phyloP scores from a whole-genome alignment of 2,113 vertebrate genomes.

The Dromas ardeola region DNA sequence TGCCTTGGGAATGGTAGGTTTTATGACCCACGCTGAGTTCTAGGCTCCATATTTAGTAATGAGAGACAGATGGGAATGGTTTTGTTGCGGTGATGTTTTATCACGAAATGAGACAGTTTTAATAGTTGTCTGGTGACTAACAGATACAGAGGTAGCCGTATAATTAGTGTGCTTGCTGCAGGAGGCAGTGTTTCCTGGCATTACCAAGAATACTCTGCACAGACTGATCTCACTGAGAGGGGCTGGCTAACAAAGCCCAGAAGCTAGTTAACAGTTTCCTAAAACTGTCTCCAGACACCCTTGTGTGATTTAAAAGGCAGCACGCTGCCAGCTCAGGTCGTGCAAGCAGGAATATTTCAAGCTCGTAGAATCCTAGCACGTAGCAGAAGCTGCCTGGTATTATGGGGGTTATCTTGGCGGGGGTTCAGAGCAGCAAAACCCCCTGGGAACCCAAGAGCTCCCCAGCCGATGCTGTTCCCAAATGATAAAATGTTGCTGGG shows the following conservation, averaged over 20 bases:
- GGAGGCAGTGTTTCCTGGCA: not conserved
- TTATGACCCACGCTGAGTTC: not conserved
- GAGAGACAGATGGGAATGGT: not conserved
- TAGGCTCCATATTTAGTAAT: not conserved
- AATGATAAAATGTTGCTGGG: not conserved
- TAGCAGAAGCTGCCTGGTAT: not conserved
- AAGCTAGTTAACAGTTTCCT: not conserved
- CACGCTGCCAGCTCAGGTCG: not conserved
- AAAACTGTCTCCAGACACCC: not conserved
- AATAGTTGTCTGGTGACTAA: not conserved
- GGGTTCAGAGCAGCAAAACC: not conserved
- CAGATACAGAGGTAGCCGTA: not conserved
- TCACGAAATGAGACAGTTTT: not conserved
- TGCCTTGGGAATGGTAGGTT: not conserved
- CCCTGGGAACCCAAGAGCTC: not conserved
- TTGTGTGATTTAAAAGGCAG: not conserved
- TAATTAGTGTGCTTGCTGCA: not conserved
- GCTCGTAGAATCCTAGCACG: fast-evolving
- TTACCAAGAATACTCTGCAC: not conserved
- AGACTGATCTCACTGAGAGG: not conserved
- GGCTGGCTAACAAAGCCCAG: not conserved
- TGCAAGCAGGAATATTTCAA: not conserved
- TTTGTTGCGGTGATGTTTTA: not conserved
- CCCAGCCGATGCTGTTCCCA: not conserved
- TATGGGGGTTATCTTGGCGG: not conserved